A percentile compares a stretch with the other conserved stretches of the same genome.
These are phyloP conservation scores for Nicator chloris DNA, from an alignment of 2,113 vertebrate genomes.

Conservation along the genomic window DNA sequence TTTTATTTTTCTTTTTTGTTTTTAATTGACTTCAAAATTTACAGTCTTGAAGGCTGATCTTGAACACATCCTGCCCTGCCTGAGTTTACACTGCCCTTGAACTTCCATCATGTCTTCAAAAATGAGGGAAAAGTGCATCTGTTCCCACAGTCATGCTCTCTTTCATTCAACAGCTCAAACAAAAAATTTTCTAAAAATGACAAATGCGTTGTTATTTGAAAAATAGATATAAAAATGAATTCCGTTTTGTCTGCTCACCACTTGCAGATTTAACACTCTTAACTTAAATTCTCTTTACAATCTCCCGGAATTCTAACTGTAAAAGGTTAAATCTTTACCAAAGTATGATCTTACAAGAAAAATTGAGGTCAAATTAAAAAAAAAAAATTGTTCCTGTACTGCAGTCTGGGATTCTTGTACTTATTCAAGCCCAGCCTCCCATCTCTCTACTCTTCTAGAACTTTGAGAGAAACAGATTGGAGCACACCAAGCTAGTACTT, in stretches of 20 bases:
- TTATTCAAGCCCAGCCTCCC: neutral
- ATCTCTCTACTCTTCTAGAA: neutral
- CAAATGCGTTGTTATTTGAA: neutral
- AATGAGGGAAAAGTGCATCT: neutral
- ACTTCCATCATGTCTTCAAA: neutral
- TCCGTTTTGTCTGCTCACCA: neutral
- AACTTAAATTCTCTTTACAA: neutral
- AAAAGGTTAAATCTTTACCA: neutral
- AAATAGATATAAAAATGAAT: neutral
- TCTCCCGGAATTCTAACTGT: neutral
- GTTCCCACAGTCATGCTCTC: neutral
- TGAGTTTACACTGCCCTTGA: neutral
- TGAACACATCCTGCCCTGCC: neutral
- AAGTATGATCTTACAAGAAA: neutral
- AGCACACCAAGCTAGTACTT: neutral
- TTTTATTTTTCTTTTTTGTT: neutral
- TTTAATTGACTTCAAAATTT: neutral
- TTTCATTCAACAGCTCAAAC: neutral
- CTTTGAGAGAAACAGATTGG: neutral
- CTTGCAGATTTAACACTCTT: neutral
- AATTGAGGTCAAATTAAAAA: neutral
- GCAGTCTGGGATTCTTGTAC: neutral
- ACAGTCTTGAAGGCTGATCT: neutral
- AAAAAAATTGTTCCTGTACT: neutral
- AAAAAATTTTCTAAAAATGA: rapidly evolving